Conservation (phyloP, 2,113 vertebrate genomes). For the Recurvirostra avosetta region DNA sequence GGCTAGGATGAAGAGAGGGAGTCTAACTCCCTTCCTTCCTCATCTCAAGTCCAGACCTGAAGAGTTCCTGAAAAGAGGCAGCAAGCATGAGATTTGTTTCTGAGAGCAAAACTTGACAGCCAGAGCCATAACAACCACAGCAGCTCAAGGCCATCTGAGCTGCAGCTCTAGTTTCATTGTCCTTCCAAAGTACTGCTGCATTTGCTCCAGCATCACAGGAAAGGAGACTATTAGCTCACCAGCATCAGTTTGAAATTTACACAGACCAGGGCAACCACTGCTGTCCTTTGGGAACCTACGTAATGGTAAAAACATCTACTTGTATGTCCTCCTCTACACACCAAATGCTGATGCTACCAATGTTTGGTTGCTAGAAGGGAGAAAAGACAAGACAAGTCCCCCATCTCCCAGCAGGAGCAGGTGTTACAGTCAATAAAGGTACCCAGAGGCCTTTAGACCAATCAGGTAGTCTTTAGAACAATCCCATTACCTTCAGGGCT, state of each 20-base stretch:
- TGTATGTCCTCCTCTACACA: neutral
- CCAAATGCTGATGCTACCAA: neutral
- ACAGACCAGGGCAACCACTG: neutral
- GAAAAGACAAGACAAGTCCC: neutral
- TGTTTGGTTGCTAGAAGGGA: neutral
- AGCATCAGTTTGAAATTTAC: neutral
- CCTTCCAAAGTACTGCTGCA: neutral
- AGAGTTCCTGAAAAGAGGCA: neutral
- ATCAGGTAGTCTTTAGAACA: neutral
- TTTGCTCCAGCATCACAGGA: neutral
- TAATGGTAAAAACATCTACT: neutral
- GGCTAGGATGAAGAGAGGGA: neutral
- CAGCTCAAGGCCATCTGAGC: neutral
- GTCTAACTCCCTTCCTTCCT: neutral
- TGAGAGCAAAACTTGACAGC: constrained; percentile 26
- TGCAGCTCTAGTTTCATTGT: neutral
- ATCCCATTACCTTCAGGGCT: neutral
- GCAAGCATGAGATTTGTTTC: neutral
- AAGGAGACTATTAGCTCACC: neutral
- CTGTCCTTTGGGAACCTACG: neutral
- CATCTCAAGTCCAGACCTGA: neutral
- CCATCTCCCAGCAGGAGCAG: neutral
- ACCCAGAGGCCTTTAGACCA: neutral
- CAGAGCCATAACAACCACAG: constrained; percentile 7
- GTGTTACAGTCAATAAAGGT: neutral